These are phyloP conservation scores for Lucinisca nassula DNA, from an alignment of 2,888 invertebrate genomes.

Conservation along the genomic window DNA sequence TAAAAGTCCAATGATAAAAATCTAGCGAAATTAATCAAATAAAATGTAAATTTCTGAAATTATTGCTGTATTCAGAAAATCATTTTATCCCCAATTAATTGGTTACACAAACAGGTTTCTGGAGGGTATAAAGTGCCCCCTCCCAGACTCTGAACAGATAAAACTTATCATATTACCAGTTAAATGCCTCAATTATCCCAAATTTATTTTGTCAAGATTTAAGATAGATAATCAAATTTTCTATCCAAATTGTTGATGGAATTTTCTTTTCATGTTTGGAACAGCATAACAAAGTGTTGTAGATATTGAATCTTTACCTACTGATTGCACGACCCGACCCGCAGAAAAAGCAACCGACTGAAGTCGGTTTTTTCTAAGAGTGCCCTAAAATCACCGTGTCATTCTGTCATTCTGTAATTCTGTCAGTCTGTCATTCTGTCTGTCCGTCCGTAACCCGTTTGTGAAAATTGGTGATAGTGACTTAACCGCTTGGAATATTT, in stretches of 20 bases:
- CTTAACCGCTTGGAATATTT: no score
- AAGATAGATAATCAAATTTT: constrained; percentile 44
- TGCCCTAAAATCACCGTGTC: no score
- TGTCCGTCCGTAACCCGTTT: no score
- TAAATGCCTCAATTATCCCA: constrained; percentile 67
- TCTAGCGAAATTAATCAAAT: constrained; percentile 30
- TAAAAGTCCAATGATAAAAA: constrained; percentile 36
- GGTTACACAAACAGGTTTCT: constrained; percentile 64
- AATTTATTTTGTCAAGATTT: constrained; percentile 69
- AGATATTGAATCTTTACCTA: not conserved
- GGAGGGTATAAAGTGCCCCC: constrained; percentile 51
- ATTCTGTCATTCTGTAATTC: no score
- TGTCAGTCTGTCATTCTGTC: no score
- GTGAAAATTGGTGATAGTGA: no score
- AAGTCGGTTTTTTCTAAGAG: no score
- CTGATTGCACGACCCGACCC: no score
- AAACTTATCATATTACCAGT: constrained; percentile 38
- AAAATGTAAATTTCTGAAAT: constrained; percentile 61
- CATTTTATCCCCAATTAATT: constrained; percentile 69
- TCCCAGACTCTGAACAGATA: constrained; percentile 49
- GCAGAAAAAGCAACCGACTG: no score
- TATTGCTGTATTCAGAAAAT: constrained; percentile 62
- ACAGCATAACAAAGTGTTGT: constrained; percentile 1
- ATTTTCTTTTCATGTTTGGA: constrained; percentile 44
- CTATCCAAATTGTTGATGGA: constrained; percentile 23